A percentile compares a stretch with the other conserved stretches of the same genome.
Conservation (phyloP, 2,797 vertebrate genomes). For the Salmo trutta region DNA sequence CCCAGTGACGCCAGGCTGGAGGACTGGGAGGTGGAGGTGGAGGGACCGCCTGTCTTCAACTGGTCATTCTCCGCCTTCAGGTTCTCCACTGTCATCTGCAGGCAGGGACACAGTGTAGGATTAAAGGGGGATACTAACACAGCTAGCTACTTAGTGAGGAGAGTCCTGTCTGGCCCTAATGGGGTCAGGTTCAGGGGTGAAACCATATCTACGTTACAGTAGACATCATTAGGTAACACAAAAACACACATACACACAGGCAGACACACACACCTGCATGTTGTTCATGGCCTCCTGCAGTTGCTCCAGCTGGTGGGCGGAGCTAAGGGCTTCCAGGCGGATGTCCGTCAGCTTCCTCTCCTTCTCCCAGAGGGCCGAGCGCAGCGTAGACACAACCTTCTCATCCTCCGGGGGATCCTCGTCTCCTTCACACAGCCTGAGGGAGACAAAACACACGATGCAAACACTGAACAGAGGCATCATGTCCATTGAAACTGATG, state of each 20-base stretch:
- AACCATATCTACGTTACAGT: no score
- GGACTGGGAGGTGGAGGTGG: slow-evolving; percentile 69
- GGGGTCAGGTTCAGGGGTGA: no score
- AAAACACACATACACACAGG: background rate
- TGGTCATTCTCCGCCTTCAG: slow-evolving; percentile 93
- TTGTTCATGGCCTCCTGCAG: slow-evolving; percentile 94
- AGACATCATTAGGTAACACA: no score
- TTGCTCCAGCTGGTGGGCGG: slow-evolving; percentile 94
- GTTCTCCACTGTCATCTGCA: slow-evolving; percentile 90
- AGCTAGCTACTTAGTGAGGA: no score
- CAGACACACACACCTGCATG: slow-evolving; percentile 82
- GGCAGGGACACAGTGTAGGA: background rate
- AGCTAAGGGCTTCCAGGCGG: slow-evolving; percentile 92
- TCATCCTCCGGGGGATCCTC: slow-evolving; percentile 82
- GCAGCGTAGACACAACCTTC: slow-evolving; percentile 89
- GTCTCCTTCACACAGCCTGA: slow-evolving; percentile 81
- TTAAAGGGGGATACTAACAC: no score
- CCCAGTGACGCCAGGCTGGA: slow-evolving; percentile 56
- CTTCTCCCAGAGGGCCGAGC: slow-evolving; percentile 94
- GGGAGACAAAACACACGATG: background rate
- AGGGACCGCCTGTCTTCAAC: slow-evolving; percentile 81
- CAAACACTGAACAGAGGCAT: slow-evolving; percentile 3
- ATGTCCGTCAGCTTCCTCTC: slow-evolving; percentile 96
- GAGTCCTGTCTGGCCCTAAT: no score
- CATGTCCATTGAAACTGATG: background rate